A percentile compares a stretch with the other conserved stretches of the same genome.
Evolutionary conservation across 64 coral and sea anemone species (phyloP).

Genomic region (Acropora tenuis): DNA sequence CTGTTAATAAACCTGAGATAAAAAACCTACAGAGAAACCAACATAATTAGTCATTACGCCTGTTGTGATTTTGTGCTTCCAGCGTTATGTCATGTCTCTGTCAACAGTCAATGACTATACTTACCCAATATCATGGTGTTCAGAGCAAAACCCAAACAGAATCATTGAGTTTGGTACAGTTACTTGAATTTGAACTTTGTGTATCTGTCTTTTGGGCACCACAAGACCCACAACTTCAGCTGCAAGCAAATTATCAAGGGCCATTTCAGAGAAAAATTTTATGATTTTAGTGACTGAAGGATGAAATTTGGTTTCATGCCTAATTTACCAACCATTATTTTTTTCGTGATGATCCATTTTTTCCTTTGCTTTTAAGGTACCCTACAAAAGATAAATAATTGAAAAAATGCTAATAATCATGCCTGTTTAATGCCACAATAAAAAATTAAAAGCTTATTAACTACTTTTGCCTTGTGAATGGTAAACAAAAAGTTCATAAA

Average conservation of each 20-base stretch:
- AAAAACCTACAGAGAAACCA: slow-evolving; percentile 40
- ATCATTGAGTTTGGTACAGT: slow-evolving; percentile 20
- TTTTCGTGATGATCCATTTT: slow-evolving; percentile 72
- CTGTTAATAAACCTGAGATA: slow-evolving; percentile 49
- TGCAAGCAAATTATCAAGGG: neutral
- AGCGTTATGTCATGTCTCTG: no score
- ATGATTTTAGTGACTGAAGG: no score
- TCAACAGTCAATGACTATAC: neutral
- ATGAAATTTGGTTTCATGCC: no score
- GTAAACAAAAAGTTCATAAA: no score
- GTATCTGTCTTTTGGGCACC: slow-evolving; percentile 68
- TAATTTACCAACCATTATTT: slow-evolving; percentile 55
- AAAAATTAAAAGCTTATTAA: no score
- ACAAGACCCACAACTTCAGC: slow-evolving; percentile 81
- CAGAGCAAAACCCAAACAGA: slow-evolving; percentile 88
- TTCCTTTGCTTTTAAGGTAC: slow-evolving; percentile 68
- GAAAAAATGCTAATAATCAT: no score
- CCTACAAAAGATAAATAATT: slow-evolving; percentile 17
- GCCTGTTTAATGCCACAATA: no score
- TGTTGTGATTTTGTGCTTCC: no score
- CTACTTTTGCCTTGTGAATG: no score
- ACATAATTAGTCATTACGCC: no score
- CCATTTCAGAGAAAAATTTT: neutral
- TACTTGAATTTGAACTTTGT: slow-evolving; percentile 61
- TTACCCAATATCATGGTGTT: slow-evolving; percentile 83